Conservation (phyloP, 2,888 invertebrate species). For the Lochmaea capreae region DNA sequence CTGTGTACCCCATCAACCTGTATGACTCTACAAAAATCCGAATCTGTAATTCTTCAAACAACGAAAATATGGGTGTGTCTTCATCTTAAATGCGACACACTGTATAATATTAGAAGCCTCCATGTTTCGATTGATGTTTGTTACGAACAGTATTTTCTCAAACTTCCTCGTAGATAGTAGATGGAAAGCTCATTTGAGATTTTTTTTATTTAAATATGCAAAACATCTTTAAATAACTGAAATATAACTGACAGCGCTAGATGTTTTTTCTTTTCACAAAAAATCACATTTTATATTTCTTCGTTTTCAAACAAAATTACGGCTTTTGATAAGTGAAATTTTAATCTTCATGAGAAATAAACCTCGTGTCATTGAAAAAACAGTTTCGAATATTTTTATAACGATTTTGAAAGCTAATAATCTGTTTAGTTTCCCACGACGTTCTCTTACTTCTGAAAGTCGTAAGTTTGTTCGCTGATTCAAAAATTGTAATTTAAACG, state of each 20-base stretch:
- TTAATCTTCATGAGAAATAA: neutral
- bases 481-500: neutral
- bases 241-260: neutral
- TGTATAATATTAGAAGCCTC: too few species aligned
- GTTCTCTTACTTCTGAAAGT: neutral
- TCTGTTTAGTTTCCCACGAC: neutral
- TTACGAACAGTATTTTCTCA: too few species aligned
- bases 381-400: neutral
- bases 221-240: neutral
- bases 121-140: too few species aligned
- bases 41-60: too few species aligned
- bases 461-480: neutral
- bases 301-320: neutral
- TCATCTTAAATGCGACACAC: too few species aligned
- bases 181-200: too few species aligned
- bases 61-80: too few species aligned
- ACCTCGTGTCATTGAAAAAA: neutral
- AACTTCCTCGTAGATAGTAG: too few species aligned
- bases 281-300: neutral
- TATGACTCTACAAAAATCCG: too few species aligned
- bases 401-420: neutral
- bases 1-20: too few species aligned
- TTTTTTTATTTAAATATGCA: neutral
- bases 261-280: neutral
- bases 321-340: neutral